Evolutionary conservation across 2,888 invertebrate genomes (phyloP), one percentile per base, ranked within the genome.

Genomic region (Vanessa cardui): DNA sequence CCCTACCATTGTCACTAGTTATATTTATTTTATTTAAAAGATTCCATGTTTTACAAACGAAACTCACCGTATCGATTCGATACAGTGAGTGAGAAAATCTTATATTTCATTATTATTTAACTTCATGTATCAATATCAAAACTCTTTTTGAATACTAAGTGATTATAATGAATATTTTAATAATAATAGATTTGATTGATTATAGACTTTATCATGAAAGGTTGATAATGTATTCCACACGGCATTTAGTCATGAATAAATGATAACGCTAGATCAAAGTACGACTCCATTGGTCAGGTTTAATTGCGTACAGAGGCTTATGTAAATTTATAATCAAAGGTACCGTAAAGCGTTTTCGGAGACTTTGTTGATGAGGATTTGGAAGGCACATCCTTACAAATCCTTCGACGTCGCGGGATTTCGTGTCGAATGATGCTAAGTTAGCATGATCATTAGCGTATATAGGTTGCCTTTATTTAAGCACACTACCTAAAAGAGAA

Each of bases 311-410:
- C 33, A 52, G 52, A 20, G 20, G 52, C 64, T 71, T 54, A 66
- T 64, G 58, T 68, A 62, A 69, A 74, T 70, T 70, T 69, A 71
- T 66, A 66, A 66, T 66, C 59, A 66, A 64, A 56, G 60, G 56
- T 45, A 61, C 31, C 58, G 59, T 56, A 18, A 18, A 31, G 50
- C 45, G 54, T 65, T 54, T 45, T 45, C 20, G 33, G 16, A 46
- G 26, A 31, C 20, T 20, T 47, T 44, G 46, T 46, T 64, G 20
- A 39, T 8, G 31, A 58, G 54, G 54, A 54, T 31, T 21, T 52
- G 12, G 20, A 9, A 49, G 47, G 47, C 2, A 39, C 39, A 39
- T 39, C 39, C 39, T 18, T 18, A 47, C 47, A 15, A 26, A 52
- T 15, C 21, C 21, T 21, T n/a, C 54, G 54, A 54, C n/a, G 31